phyloP scores from a whole-genome alignment of 2,888 invertebrate species.

The Tinea trinotella region DNA sequence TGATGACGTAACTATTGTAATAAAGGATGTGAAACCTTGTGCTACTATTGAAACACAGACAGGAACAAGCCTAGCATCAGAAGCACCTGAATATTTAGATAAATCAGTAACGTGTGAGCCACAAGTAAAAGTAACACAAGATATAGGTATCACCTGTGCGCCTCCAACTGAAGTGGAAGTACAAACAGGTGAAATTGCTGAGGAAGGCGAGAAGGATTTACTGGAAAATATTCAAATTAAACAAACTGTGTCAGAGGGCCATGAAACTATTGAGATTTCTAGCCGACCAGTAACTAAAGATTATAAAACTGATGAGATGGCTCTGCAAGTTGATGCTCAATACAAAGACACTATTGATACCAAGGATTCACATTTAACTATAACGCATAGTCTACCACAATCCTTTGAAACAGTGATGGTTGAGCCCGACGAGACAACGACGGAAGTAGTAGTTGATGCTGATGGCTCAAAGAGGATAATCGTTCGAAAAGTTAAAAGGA shows the following conservation, averaged over 20 bases:
- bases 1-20: slow-evolving; percentile 21
- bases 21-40: slow-evolving; percentile 33
- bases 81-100: slow-evolving; percentile 48
- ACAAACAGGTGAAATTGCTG: slow-evolving; percentile 71
- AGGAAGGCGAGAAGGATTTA: slow-evolving; percentile 55
- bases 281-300: slow-evolving; percentile 72
- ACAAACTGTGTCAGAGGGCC: slow-evolving; percentile 74
- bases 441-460: slow-evolving; percentile 84
- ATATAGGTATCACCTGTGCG: slow-evolving; percentile 66
- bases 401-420: slow-evolving; percentile 86
- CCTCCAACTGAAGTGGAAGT: slow-evolving; percentile 73
- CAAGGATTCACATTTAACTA: slow-evolving; percentile 78
- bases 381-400: slow-evolving; percentile 80
- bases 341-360: slow-evolving; percentile 71
- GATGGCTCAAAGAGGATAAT: slow-evolving; percentile 87
- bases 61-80: slow-evolving; percentile 71
- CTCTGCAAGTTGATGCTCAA: slow-evolving; percentile 80
- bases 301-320: slow-evolving; percentile 67
- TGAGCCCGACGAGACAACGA: slow-evolving; percentile 87
- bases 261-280: slow-evolving; percentile 81
- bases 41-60: slow-evolving; percentile 77
- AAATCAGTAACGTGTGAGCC: slow-evolving; percentile 58
- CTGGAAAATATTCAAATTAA: slow-evolving; percentile 77
- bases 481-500: slow-evolving; percentile 80
- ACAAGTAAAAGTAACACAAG: slow-evolving; percentile 47